A percentile compares a stretch with the other conserved stretches of the same genome.
phyloP scores from a whole-genome alignment of 2,888 invertebrate genomes.

The Folsomia manolachei region DNA sequence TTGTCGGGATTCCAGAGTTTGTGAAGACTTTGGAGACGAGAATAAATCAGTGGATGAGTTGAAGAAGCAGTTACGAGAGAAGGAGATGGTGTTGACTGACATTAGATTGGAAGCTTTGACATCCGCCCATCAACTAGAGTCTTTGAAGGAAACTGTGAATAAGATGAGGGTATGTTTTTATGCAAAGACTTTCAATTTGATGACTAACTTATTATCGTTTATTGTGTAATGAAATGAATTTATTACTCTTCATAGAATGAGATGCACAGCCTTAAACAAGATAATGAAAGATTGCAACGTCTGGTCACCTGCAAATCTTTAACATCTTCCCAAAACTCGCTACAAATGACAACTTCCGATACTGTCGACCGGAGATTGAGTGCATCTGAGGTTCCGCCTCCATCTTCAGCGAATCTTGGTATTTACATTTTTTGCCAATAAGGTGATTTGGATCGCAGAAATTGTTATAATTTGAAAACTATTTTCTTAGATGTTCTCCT shows the following conservation, averaged over 20 bases:
- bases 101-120: slow-evolving; percentile 93
- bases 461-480: no score
- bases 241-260: slow-evolving; percentile 66
- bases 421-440: no score
- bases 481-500: slow-evolving; percentile 46
- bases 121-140: slow-evolving; percentile 95
- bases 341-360: slow-evolving; percentile 51
- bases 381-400: slow-evolving; percentile 52
- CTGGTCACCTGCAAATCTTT: slow-evolving; percentile 66
- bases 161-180: slow-evolving; percentile 79
- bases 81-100: slow-evolving; percentile 93
- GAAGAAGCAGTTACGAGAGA: slow-evolving; percentile 89
- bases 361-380: slow-evolving; percentile 57
- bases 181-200: background rate
- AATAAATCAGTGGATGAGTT: slow-evolving; percentile 69
- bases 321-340: slow-evolving; percentile 60
- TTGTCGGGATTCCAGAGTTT: slow-evolving; percentile 16
- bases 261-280: slow-evolving; percentile 93
- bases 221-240: background rate
- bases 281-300: slow-evolving; percentile 89
- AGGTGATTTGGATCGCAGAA: no score
- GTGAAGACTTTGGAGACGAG: slow-evolving; percentile 37
- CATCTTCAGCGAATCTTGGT: slow-evolving; percentile 34
- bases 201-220: slow-evolving; percentile 2
- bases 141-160: slow-evolving; percentile 91